Evolutionary conservation across 2,797 vertebrate genomes (phyloP).

Genomic region (Varecia variegata): DNA sequence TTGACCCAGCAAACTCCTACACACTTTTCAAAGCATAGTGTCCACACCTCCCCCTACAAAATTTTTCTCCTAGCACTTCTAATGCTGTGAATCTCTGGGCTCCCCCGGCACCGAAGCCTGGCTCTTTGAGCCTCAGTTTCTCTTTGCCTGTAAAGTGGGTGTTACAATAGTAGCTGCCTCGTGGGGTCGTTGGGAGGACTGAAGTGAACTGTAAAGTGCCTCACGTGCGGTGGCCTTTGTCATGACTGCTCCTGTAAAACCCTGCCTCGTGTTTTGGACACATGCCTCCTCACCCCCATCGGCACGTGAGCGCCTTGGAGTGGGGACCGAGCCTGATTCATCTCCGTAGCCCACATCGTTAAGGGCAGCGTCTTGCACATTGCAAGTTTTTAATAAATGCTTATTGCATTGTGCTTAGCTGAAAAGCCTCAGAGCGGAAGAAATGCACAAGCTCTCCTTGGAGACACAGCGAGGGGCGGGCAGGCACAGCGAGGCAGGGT

Average conservation of each 20-base stretch:
- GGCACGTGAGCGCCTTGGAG: not conserved
- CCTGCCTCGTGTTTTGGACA: not conserved
- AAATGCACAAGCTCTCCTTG: not conserved
- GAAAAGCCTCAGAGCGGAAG: not conserved
- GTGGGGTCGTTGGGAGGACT: not conserved
- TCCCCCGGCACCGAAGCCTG: not conserved
- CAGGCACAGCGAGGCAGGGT: not conserved
- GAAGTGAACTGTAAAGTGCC: not conserved
- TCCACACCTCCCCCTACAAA: not conserved
- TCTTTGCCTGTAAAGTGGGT: not conserved
- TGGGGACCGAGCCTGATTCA: not conserved
- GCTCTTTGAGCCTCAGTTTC: not conserved
- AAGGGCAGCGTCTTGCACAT: not conserved
- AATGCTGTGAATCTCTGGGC: not conserved
- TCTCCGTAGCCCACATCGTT: not conserved
- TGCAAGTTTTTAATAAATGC: conserved; percentile 49
- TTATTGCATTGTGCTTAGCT: conserved; percentile 44
- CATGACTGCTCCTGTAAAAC: not conserved
- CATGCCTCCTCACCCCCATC: not conserved
- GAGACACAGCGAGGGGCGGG: not conserved
- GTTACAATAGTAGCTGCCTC: not conserved
- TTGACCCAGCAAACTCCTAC: not conserved
- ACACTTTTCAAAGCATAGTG: not conserved
- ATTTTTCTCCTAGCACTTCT: not conserved
- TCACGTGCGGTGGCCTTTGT: accelerated